Evolutionary conservation across 2,113 vertebrate genomes (phyloP).

Genomic region (Menidia beryllina): DNA sequence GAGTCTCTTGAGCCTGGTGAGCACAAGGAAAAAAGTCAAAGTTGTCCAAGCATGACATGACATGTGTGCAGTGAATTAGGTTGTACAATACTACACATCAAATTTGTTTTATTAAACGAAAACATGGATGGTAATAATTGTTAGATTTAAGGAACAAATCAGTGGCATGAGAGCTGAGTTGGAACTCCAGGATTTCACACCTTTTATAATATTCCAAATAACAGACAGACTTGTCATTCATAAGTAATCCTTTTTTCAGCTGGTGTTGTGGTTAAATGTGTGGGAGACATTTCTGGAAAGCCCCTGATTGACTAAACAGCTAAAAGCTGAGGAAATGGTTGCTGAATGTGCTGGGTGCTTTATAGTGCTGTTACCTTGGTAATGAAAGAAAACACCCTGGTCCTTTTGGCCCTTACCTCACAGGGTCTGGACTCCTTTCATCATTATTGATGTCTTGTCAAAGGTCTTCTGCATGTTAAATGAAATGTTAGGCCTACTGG

Average conservation of each 20-base stretch:
- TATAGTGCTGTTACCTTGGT: conserved; percentile 60
- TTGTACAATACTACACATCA: neutral
- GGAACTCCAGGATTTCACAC: neutral
- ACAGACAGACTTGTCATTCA: conserved; percentile 15
- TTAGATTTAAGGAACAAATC: neutral
- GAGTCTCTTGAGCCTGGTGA: conserved; percentile 90
- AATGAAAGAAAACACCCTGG: conserved; percentile 74
- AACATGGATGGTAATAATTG: conserved; percentile 1
- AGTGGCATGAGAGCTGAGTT: neutral
- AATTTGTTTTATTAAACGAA: conserved; percentile 1
- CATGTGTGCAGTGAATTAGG: neutral
- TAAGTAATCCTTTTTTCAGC: conserved; percentile 46
- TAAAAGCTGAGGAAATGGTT: conserved; percentile 70
- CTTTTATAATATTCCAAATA: neutral
- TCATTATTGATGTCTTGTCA: conserved; percentile 77
- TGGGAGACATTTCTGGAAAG: conserved; percentile 64
- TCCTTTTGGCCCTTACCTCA: conserved; percentile 38
- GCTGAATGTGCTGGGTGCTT: conserved; percentile 54
- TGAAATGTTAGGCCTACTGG: conserved; percentile 60
- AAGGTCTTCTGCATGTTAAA: conserved; percentile 53
- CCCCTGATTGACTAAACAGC: conserved; percentile 65
- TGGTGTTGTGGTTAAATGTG: conserved; percentile 39
- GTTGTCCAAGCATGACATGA: conserved; percentile 10
- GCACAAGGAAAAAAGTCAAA: conserved; percentile 25
- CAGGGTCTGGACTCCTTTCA: conserved; percentile 61